Evolutionary conservation across 53 echinoderm and acorn worm genomes (phyloP).

Genomic region (Antedon mediterranea): DNA sequence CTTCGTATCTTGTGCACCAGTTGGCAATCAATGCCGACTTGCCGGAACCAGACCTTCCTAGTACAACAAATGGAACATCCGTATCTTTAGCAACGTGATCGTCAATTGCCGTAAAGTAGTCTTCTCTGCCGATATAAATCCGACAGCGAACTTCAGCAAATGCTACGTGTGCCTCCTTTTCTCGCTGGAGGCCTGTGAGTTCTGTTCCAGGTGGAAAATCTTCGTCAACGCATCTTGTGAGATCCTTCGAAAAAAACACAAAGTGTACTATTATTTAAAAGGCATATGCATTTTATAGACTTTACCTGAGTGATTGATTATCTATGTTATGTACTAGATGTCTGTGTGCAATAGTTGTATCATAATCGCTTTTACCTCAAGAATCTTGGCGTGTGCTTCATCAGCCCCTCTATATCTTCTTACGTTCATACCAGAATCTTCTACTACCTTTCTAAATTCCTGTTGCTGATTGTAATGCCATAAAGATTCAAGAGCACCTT

Average conservation of each 20-base stretch:
- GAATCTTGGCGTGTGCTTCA: neutral
- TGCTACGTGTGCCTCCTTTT: conserved; percentile 37
- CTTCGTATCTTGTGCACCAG: conserved; percentile 44
- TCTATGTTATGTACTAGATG: too few relatives aligned
- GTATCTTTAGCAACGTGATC: conserved; percentile 8
- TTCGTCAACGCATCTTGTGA: conserved; percentile 24
- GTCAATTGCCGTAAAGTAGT: conserved; percentile 32
- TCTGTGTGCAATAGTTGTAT: neutral
- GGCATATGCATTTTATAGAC: too few relatives aligned
- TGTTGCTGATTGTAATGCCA: neutral
- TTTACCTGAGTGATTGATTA: too few relatives aligned
- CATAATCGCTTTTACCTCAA: neutral
- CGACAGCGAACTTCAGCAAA: conserved; percentile 42
- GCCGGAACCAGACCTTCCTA: conserved; percentile 37
- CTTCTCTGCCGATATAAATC: conserved; percentile 40
- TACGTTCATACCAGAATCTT: neutral
- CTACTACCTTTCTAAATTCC: neutral
- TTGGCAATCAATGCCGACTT: conserved; percentile 47
- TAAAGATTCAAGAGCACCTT: neutral
- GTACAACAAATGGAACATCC: conserved; percentile 21
- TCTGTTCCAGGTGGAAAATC: conserved; percentile 42
- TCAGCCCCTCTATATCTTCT: neutral
- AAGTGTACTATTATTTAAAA: too few relatives aligned
- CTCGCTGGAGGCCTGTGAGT: conserved; percentile 28
- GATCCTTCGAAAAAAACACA: conserved; percentile 26